These are phyloP conservation scores for Drosophila chauvacae DNA, from an alignment of 1,140 invertebrate species.

Conservation along the genomic window DNA sequence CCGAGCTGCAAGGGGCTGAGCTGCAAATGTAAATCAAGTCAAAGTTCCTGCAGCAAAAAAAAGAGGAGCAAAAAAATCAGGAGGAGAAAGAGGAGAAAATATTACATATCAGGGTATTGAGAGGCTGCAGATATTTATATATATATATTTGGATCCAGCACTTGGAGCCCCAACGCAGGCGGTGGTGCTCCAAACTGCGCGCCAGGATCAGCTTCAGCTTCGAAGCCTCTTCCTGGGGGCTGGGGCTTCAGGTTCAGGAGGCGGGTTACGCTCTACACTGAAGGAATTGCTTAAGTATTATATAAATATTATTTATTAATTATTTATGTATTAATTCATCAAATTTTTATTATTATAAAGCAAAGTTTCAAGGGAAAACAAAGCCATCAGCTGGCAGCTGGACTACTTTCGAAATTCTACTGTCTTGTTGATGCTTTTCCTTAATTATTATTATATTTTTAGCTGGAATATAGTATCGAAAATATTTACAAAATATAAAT, in stretches of 20 bases:
- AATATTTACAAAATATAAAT: too few species aligned
- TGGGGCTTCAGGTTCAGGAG: slow-evolving; percentile 20
- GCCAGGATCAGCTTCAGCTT: slow-evolving; percentile 24
- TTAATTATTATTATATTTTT: not conserved
- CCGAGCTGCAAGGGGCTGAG: slow-evolving; percentile 9
- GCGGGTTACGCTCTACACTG: not conserved
- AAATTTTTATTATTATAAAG: not conserved
- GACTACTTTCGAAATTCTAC: not conserved
- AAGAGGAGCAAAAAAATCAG: not conserved
- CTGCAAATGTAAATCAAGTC: slow-evolving; percentile 43
- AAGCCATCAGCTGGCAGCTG: not conserved
- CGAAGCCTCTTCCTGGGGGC: not conserved
- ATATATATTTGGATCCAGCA: not conserved
- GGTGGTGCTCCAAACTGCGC: slow-evolving; percentile 11
- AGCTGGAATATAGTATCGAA: too few species aligned
- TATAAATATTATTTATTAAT: not conserved
- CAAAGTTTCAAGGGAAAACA: not conserved
- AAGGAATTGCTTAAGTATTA: not conserved
- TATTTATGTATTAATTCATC: not conserved
- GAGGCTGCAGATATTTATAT: slow-evolving; percentile 9
- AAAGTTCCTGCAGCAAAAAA: slow-evolving; percentile 28
- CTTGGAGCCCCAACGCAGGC: not conserved
- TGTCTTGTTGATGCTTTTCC: too few species aligned
- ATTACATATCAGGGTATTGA: slow-evolving; percentile 32
- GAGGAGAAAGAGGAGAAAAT: not conserved